These are phyloP conservation scores for Zaprionus lachaisei DNA, from an alignment of 1,140 invertebrate species.

Conservation along the genomic window DNA sequence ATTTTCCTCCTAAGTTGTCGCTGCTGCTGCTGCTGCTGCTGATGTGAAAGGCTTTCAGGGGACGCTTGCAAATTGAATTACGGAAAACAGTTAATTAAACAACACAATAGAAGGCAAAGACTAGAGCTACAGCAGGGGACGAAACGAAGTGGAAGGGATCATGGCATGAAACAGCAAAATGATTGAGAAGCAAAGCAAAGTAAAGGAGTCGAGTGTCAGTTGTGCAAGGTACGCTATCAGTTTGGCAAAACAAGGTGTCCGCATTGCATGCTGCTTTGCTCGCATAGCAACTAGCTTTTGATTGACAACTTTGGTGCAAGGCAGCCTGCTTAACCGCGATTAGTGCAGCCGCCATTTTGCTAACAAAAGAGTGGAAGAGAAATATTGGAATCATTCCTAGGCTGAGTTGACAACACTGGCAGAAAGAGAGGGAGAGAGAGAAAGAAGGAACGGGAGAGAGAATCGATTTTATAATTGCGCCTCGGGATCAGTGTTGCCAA, in stretches of 20 bases:
- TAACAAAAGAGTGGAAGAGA: background rate
- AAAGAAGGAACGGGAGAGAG: no score
- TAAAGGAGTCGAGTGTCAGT: background rate
- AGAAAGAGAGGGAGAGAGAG: no score
- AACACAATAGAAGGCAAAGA: background rate
- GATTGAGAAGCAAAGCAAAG: background rate
- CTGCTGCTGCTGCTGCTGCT: background rate
- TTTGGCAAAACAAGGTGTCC: background rate
- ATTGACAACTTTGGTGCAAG: background rate
- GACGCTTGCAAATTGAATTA: background rate
- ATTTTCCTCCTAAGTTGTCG: slow-evolving; percentile 5
- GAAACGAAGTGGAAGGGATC: background rate
- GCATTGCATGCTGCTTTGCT: no score
- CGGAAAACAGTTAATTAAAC: slow-evolving; percentile 1
- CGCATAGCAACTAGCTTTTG: background rate
- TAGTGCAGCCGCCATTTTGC: background rate
- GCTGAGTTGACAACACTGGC: no score
- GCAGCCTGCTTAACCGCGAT: background rate
- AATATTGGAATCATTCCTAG: no score
- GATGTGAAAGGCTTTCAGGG: background rate
- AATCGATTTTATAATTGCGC: no score
- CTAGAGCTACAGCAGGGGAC: background rate
- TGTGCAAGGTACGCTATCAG: background rate
- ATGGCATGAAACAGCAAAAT: background rate
- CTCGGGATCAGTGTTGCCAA: no score